Percentiles rank a stretch among this genome's conserved stretches.
Evolutionary conservation across 2,888 invertebrate species (phyloP).

Genomic region (Eupithecia pulchellata): DNA sequence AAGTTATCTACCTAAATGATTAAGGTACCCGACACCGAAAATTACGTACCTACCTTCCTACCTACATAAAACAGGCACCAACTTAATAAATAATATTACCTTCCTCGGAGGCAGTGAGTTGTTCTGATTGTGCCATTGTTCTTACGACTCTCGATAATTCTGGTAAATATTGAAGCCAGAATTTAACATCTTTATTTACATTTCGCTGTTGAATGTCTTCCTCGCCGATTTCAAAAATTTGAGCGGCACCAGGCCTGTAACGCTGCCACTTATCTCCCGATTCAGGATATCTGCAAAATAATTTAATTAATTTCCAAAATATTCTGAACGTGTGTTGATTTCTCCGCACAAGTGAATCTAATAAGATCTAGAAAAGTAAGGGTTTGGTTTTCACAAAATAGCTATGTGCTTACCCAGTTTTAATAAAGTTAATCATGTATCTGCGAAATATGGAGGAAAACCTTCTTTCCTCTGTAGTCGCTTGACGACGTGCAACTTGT

Average conservation of each 20-base stretch:
- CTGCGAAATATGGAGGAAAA: slow-evolving; percentile 67
- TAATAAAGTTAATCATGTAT: slow-evolving; percentile 76
- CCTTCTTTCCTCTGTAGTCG: slow-evolving; percentile 85
- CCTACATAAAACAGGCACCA: neutral
- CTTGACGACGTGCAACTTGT: slow-evolving; percentile 87
- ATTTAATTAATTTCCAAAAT: neutral
- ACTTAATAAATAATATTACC: slow-evolving; percentile 52
- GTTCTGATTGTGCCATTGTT: slow-evolving; percentile 62
- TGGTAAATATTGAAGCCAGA: slow-evolving; percentile 80
- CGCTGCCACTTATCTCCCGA: slow-evolving; percentile 85
- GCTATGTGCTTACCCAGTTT: slow-evolving; percentile 71
- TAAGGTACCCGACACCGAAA: too few species aligned
- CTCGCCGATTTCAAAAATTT: slow-evolving; percentile 77
- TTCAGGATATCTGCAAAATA: slow-evolving; percentile 82
- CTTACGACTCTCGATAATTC: slow-evolving; percentile 58
- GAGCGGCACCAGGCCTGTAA: slow-evolving; percentile 81
- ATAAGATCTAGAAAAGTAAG: neutral
- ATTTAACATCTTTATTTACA: slow-evolving; percentile 62
- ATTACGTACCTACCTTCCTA: too few species aligned
- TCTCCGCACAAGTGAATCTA: neutral
- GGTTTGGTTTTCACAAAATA: neutral
- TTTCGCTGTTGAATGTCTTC: slow-evolving; percentile 44
- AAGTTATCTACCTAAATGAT: neutral
- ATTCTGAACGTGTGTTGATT: neutral
- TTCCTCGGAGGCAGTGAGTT: slow-evolving; percentile 57